A percentile compares a stretch with the other conserved stretches of the same genome.
phyloP scores from a whole-genome alignment of 2,797 vertebrate species.

The Nyctibius grandis region DNA sequence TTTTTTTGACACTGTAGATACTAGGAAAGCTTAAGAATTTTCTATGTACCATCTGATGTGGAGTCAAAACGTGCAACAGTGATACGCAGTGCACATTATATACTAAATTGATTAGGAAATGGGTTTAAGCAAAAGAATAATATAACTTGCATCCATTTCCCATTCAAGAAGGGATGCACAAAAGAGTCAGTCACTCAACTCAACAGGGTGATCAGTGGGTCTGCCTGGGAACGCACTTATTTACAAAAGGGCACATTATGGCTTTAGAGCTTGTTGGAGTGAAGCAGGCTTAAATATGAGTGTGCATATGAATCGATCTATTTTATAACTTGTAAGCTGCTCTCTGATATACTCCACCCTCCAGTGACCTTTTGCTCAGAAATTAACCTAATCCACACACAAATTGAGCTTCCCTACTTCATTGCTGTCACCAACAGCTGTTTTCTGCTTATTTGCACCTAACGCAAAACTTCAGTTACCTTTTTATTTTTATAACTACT shows the following conservation, averaged over 20 bases:
- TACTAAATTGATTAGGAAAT: background rate
- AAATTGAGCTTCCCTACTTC: background rate
- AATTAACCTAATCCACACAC: background rate
- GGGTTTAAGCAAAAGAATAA: background rate
- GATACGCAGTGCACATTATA: background rate
- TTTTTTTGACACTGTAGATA: background rate
- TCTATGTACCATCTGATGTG: background rate
- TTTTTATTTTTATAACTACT: background rate
- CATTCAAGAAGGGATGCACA: slow-evolving; percentile 24
- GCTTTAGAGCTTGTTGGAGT: slow-evolving; percentile 8
- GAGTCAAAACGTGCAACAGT: background rate
- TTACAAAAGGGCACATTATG: slow-evolving; percentile 20
- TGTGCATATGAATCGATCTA: background rate
- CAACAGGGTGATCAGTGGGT: slow-evolving; percentile 12
- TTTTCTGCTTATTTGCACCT: background rate
- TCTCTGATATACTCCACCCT: background rate
- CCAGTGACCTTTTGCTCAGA: background rate
- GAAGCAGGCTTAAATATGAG: slow-evolving; percentile 20
- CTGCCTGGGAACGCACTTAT: slow-evolving; percentile 10
- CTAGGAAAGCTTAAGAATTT: background rate
- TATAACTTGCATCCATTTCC: slow-evolving; percentile 18
- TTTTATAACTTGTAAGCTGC: slow-evolving; percentile 8
- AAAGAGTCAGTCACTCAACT: slow-evolving; percentile 50
- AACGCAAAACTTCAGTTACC: background rate
- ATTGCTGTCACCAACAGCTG: background rate